phyloP scores from a whole-genome alignment of 2,113 vertebrate species.

The Craseonycteris thonglongyai region DNA sequence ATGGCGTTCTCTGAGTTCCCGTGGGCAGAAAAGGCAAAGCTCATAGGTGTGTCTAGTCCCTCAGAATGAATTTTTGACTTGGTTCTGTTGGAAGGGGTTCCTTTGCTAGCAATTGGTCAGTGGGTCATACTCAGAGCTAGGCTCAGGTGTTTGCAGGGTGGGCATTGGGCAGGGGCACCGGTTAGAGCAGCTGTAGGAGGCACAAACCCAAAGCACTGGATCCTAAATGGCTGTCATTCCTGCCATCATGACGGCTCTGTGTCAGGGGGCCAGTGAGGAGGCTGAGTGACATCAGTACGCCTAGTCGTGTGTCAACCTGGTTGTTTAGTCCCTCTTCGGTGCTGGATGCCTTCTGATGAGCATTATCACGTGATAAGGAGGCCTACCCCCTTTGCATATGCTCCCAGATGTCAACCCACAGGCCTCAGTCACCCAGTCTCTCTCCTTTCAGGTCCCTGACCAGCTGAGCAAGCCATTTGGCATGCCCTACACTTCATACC shows the following conservation, averaged over 20 bases:
- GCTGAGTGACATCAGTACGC: rapidly evolving
- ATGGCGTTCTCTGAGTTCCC: neutral
- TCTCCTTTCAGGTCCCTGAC: neutral
- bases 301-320: neutral
- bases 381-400: neutral
- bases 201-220: rapidly evolving
- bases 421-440: neutral
- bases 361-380: neutral
- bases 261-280: neutral
- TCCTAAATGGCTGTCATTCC: no score
- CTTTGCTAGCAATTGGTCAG: no score
- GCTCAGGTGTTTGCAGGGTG: neutral
- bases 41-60: neutral
- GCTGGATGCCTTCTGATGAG: neutral
- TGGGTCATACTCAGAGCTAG: neutral
- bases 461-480: neutral
- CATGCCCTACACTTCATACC: neutral
- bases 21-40: neutral
- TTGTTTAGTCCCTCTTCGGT: neutral
- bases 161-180: no score
- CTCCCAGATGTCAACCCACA: neutral
- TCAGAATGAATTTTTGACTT: neutral
- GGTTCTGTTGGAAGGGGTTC: no score
- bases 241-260: neutral
- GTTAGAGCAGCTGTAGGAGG: neutral